Conservation (phyloP, 2,888 invertebrate species). For the Mesopsocus fuscifrons region DNA sequence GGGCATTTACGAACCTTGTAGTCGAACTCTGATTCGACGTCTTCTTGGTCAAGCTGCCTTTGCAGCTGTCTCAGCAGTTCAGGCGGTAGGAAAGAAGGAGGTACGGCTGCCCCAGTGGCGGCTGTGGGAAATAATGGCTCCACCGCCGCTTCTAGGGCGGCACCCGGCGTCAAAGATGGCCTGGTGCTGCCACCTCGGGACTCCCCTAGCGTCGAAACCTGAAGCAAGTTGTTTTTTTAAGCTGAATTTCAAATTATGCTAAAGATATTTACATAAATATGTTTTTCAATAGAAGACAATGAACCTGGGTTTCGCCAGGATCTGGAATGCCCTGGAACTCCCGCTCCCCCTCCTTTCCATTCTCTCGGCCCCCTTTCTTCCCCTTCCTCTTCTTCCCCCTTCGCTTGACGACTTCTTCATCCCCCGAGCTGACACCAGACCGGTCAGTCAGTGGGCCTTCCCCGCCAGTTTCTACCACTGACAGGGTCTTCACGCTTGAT, state of each 20-base stretch:
- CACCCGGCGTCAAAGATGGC: slow-evolving; percentile 9
- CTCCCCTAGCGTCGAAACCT: slow-evolving; percentile 42
- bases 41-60: slow-evolving; percentile 43
- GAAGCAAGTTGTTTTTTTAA: too few relatives aligned
- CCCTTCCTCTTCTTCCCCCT: slow-evolving; percentile 28
- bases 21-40: slow-evolving; percentile 49
- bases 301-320: slow-evolving; percentile 40
- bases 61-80: slow-evolving; percentile 44
- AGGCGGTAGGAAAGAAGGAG: slow-evolving; percentile 31
- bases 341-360: slow-evolving; percentile 16
- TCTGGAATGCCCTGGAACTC: slow-evolving; percentile 31
- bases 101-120: not conserved
- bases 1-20: too few relatives aligned
- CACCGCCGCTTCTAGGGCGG: not conserved
- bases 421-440: slow-evolving; percentile 9
- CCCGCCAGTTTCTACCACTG: slow-evolving; percentile 11
- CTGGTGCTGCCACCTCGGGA: slow-evolving; percentile 24
- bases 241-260: too few relatives aligned
- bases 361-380: slow-evolving; percentile 24
- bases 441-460: slow-evolving; percentile 13
- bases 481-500: slow-evolving; percentile 9
- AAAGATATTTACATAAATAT: too few relatives aligned
- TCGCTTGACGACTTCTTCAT: slow-evolving; percentile 18
- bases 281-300: too few relatives aligned
- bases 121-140: too few relatives aligned